Base-by-base conservation (phyloP, 2,113 vertebrate species). In the Clarias magur region DNA sequence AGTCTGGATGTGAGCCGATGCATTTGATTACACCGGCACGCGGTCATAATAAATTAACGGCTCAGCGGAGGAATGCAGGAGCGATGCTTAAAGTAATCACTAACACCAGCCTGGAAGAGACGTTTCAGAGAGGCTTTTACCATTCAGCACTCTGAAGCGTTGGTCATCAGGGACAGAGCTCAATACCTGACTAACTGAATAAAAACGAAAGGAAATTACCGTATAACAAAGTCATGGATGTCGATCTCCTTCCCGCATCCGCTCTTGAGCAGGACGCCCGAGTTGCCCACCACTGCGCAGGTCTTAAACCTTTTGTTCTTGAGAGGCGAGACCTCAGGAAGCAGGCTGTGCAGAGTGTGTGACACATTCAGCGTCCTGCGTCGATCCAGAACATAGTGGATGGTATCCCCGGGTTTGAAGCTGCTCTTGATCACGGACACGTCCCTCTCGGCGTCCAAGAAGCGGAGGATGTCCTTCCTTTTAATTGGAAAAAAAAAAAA, bases 201-300 rank as follows among this genome's bases (percentile, higher is more conserved):
- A 34, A 88, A 15, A n/a, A 56, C 75, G n/a, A 42, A 62, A 48
- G 78, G 19, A 88, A 80, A 73, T 91, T 90, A 97, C 97, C 97
- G 95, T 95, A 97, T 97, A 85, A 97, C 94, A 89, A 97, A 97
- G 86, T 96, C 93, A 90, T 97, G 96, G 85, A 89, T 95, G 92
- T 97, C 96, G 88, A 97, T 97, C 87, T 97, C 97, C 87, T 94
- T 96, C 89, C 97, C 97, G 87, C 97, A 97, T 87, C 92, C 94
- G 60, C 96, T 97, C 42, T 94, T 94, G 34, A 97, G 94, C 57
- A 97, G 95, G 86, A 97, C 94, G 27, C 97, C 97, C 27, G 97
- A 97, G 92, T 97, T 97, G 30, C 97, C 97, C 91, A 97, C 96
- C 81, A 97, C 96, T 0, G 97, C 96, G 82, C 97, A 97, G 4